Evolutionary conservation across 1,140 invertebrate genomes (phyloP), one percentile per base, ranked within the genome.

Genomic region (Colletes gigas): DNA sequence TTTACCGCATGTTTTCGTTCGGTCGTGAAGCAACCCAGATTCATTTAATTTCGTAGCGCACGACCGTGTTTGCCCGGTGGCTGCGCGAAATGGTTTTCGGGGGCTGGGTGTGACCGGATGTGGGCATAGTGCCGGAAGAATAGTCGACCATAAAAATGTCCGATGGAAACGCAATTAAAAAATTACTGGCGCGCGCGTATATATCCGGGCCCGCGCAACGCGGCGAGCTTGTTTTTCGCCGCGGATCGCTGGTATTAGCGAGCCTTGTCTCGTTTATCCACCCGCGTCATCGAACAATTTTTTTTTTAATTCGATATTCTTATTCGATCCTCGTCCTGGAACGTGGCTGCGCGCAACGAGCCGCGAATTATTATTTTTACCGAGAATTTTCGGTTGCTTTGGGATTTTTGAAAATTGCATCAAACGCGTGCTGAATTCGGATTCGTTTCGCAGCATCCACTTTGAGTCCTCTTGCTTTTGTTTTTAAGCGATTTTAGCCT

Each of bases 161-260:
- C 85, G 84, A 86, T 86, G 81, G 82, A 83, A 87, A 87, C 75
- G 84, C 85, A 87, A 87, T 87, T 87, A 87, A 87, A 87, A 87
- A 86, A 87, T 87, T 86, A 86, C 84, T 87, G 59, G 78, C 77
- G 54, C 84, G 54, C 84, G 66, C 81, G 81, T 86, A 77, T 86
- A 87, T 78, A 78, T 74, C 57, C 73, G 52, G 52, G 15, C 8
- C 63, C 55, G 65, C 71, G 71, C 62, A 60, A 55, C 68, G 65
- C 30, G 68, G 54, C 19, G 50, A 17, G 73, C 72, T 81, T 84
- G 78, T 85, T 84, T 84, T 84, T 76, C 83, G 47, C n/a, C 70
- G 55, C 72, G 77, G 78, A 81, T 81, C 69, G 70, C 57, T 41
- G 78, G 59, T 82, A 85, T 85, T 84, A 82, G 75, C 78, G 65